Evolutionary conservation across 2,113 vertebrate species (phyloP), one percentile per base, ranked within the genome.

Genomic region (Epinephelus lanceolatus): DNA sequence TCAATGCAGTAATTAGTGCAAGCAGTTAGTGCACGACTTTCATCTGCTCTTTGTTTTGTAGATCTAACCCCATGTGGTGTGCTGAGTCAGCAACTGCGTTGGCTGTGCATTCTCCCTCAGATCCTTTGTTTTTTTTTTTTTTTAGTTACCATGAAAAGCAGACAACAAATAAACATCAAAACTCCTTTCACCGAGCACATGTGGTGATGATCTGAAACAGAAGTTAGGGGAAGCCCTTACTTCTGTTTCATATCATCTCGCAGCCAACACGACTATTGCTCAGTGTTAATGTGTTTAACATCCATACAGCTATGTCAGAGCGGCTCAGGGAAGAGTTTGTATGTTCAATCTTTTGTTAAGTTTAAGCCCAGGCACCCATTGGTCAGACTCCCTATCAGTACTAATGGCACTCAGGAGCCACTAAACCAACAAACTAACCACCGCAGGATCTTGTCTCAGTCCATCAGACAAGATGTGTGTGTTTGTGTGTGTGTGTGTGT

Each of bases 341-440:
- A 25, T 88, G 40, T 75, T 78, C 10, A 76, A 8, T 25, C 74
- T 82, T 74, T 85, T 88, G 83, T 88, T 77, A 66, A 30, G 53
- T 65, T 71, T 81, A 84, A 89, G 61, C 68, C 85, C 52, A 71
- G 74, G 60, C 65, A 12, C 45, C 69, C 60, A 74, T 62, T 72
- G 76, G 67, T 86, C 75, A 62, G 78, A 88, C 80, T 62, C 51
- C 65, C n/a, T 83, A 82, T 88, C 78, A 79, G 84, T 68, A 19
- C 83, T 91, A 93, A 92, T 93, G 90, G 90, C 80, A 87, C 86
- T 91, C 83, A 88, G 89, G 86, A 91, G 76, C 86, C 77, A 86
- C 91, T 92, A 93, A 94, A 92, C 86, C 80, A 92, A 93, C 93
- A 92, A 85, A 84, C 87, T 76, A 82, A 81, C 88, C 89, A 88